Conservation (phyloP, 2,113 vertebrate species). For the Heliornis fulica region DNA sequence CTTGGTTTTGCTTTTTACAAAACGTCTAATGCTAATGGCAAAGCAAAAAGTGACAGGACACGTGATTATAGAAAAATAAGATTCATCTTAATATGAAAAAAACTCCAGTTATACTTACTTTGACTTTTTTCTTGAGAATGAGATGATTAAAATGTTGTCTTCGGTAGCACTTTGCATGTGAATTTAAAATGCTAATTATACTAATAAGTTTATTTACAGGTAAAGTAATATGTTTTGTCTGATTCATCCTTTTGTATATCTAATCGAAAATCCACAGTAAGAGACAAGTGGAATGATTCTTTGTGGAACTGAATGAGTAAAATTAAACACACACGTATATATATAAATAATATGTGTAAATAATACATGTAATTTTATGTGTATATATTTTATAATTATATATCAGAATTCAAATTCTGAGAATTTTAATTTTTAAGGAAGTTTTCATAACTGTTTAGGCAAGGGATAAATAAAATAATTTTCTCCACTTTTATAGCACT, state of each 20-base stretch:
- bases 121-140: background rate
- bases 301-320: background rate
- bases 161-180: background rate
- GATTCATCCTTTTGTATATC: background rate
- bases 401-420: background rate
- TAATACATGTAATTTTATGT: background rate
- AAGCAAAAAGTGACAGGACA: background rate
- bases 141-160: background rate
- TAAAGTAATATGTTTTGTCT: background rate
- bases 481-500: background rate
- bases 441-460: background rate
- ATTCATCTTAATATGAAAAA: background rate
- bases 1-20: background rate
- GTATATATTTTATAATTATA: background rate
- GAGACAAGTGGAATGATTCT: background rate
- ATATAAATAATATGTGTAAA: background rate
- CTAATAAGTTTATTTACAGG: background rate
- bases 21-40: background rate
- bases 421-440: background rate
- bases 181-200: background rate
- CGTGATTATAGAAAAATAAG: background rate
- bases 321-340: background rate
- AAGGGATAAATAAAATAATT: background rate
- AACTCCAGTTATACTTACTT: background rate
- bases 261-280: background rate